These are phyloP conservation scores for Gavia stellata DNA, from an alignment of 2,113 vertebrate genomes.

Conservation along the genomic window DNA sequence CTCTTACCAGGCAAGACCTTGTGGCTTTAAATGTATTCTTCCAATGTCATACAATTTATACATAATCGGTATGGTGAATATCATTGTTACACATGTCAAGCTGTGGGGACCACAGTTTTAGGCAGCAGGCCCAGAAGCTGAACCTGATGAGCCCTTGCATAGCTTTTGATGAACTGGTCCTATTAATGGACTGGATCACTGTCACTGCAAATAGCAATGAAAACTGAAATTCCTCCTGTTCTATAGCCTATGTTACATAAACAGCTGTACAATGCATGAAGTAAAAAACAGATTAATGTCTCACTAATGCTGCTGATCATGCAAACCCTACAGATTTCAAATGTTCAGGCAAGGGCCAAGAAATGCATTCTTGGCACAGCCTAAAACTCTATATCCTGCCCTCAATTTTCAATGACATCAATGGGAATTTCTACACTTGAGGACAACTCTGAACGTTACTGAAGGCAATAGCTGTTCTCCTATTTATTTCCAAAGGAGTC, in stretches of 20 bases:
- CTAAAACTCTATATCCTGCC: neutral
- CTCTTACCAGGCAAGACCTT: neutral
- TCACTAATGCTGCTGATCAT: neutral
- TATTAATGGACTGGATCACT: slow-evolving; percentile 27
- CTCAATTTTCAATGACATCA: neutral
- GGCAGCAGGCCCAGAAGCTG: neutral
- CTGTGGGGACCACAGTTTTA: neutral
- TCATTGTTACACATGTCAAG: neutral
- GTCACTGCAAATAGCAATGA: slow-evolving; percentile 32
- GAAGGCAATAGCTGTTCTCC: neutral
- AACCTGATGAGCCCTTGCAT: neutral
- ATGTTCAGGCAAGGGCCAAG: neutral
- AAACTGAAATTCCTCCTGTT: slow-evolving; percentile 45
- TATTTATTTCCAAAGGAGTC: neutral
- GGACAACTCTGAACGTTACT: neutral
- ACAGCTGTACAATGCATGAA: slow-evolving; percentile 40
- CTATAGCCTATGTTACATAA: slow-evolving; percentile 55
- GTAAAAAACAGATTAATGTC: slow-evolving; percentile 20
- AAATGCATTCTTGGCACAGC: neutral
- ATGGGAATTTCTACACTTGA: neutral
- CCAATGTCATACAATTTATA: neutral
- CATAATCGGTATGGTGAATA: neutral
- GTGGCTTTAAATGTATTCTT: neutral
- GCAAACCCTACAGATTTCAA: neutral
- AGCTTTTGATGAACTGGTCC: neutral